These are phyloP conservation scores for Cyrtorhinus lividipennis DNA, from an alignment of 1,140 invertebrate genomes.

Conservation along the genomic window DNA sequence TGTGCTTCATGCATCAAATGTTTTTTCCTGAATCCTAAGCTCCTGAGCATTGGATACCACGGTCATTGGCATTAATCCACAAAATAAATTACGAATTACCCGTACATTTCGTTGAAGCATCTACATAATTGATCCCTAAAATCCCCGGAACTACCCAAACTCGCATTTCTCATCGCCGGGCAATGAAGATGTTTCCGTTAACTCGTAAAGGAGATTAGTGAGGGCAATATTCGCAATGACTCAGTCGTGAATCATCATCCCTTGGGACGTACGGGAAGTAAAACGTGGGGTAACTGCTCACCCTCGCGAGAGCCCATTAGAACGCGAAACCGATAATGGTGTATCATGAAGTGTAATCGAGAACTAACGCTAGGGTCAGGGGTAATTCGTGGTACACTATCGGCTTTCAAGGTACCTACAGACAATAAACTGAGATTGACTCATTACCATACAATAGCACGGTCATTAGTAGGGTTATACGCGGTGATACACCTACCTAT, in stretches of 20 bases:
- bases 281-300: not conserved
- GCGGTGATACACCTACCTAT: not conserved
- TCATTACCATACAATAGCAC: not conserved
- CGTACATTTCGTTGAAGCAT: no score
- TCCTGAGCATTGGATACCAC: no score
- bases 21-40: no score
- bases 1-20: no score
- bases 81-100: no score
- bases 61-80: no score
- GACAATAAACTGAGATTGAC: not conserved
- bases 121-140: no score
- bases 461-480: not conserved
- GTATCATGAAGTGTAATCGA: constrained; percentile 4
- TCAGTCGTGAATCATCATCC: not conserved
- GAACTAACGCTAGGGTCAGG: not conserved
- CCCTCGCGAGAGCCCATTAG: not conserved
- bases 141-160: not conserved
- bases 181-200: not conserved
- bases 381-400: constrained; percentile 1
- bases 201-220: not conserved
- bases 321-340: not conserved
- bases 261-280: not conserved
- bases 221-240: not conserved
- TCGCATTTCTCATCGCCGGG: not conserved
- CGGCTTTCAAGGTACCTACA: not conserved